Base-by-base conservation (phyloP, 2,797 vertebrate species). In the Moxostoma hubbsi region DNA sequence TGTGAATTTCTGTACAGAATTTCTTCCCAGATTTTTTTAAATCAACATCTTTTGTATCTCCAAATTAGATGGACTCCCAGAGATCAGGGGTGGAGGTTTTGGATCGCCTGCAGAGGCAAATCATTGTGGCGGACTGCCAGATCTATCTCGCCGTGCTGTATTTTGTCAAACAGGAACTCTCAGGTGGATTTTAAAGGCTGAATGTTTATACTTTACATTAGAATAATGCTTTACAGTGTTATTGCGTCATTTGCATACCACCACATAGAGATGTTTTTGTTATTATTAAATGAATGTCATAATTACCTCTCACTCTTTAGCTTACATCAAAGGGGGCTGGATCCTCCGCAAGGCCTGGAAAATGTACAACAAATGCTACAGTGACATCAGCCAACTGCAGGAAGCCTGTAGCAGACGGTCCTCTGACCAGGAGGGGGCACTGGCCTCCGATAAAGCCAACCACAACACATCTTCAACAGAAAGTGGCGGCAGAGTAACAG, bases 271-370 rank as follows among this genome's bases (percentile, higher is more conserved):
- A 4, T 36, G 36, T 36, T 36, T 36, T 36, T 36, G 36, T 36
- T 36, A 36, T 36, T 36, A 36, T 36, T 4, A 5, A 49, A 36
- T 15, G 15, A 63, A 53, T 2, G 0, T 53, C 0, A 1, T 5
- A 43, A 6, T 63, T 6, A 13, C 7, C 11, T 76, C 4, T 67
- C 2, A 2, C 13, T 18, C 50, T 13, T 64, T 86, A 99, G 98
- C 96, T 0, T 99, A 99, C 83, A 99, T 99, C 87, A 99, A 98
- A 95, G 98, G 97, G 91, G 98, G 98, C 87, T 99, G 98, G 98
- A 98, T 98, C 92, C 97, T 99, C 84, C 95, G 98, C 75, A 99
- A 98, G 91, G 98, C 98, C 89, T 99, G 98, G 93, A 94, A 94
- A 85, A 94, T 96, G 91, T 96, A 95, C 88, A 95, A 95, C 89